phyloP scores from a whole-genome alignment of 2,113 vertebrate species.

The Myanophis thanlyinensis region DNA sequence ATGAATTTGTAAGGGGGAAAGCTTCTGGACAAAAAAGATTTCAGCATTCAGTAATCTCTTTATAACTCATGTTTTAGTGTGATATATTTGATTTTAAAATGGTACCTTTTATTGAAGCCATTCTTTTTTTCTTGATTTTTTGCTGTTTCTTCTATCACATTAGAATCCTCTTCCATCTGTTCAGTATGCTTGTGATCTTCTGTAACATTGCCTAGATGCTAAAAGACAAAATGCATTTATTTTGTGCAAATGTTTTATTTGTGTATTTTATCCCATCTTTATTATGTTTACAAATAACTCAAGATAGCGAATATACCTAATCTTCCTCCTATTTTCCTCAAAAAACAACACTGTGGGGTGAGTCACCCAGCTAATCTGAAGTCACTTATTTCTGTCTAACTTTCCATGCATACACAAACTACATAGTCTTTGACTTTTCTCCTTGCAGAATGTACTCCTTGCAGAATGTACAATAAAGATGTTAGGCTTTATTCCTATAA shows the following conservation, averaged over 20 bases:
- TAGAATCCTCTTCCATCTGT: conserved; percentile 41
- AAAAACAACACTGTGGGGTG: background rate
- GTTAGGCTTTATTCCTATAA: background rate
- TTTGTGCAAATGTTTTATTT: conserved; percentile 4
- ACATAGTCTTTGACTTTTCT: background rate
- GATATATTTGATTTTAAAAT: conserved; percentile 18
- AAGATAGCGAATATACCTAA: background rate
- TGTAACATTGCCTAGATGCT: conserved; percentile 54
- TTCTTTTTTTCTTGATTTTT: conserved; percentile 55
- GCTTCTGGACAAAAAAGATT: background rate
- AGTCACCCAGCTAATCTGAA: background rate
- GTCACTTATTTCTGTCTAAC: background rate
- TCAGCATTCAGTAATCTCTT: background rate
- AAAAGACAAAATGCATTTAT: conserved; percentile 46
- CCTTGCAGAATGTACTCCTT: background rate
- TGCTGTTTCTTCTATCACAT: conserved; percentile 52
- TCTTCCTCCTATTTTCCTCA: background rate
- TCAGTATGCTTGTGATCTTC: conserved; percentile 54
- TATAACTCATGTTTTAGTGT: conserved; percentile 12
- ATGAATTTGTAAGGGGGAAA: background rate
- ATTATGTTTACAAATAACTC: background rate
- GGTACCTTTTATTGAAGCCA: conserved; percentile 65
- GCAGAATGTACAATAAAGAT: background rate
- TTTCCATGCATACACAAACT: background rate
- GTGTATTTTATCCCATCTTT: background rate